Conservation (phyloP, 2,888 invertebrate species). For the Hyposoter dolosus region DNA sequence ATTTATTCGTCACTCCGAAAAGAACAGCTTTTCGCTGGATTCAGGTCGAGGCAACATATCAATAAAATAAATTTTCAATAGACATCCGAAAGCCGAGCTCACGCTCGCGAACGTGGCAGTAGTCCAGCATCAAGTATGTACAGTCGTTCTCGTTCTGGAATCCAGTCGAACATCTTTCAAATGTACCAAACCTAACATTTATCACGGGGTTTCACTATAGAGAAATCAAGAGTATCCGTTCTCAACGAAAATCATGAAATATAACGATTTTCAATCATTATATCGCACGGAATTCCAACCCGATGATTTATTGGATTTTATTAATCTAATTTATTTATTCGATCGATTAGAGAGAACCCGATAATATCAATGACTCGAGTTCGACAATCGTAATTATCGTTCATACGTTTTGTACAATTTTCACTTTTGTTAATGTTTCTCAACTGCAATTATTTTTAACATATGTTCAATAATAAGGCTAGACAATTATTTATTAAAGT, state of each 20-base stretch:
- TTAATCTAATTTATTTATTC: not conserved
- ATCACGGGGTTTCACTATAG: not conserved
- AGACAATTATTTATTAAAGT: not conserved
- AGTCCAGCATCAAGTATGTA: not conserved
- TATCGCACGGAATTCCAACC: not conserved
- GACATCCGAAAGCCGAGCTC: not conserved
- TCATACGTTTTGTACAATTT: not conserved
- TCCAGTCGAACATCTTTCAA: slow-evolving; percentile 15
- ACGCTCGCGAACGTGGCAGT: not conserved
- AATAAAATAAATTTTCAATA: not conserved
- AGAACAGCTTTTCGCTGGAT: not conserved
- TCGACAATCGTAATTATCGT: not conserved
- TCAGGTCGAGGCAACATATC: not conserved
- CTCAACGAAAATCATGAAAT: not conserved
- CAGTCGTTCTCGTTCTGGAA: slow-evolving; percentile 1
- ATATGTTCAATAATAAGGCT: not conserved
- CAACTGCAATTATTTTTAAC: not conserved
- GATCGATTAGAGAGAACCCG: not conserved
- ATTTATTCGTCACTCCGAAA: not conserved
- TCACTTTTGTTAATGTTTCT: not conserved
- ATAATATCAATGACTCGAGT: not conserved
- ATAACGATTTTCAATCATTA: not conserved
- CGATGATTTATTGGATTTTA: not conserved
- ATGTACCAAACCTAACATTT: slow-evolving; percentile 1
- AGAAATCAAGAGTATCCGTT: not conserved